phyloP scores from a whole-genome alignment of 2,113 vertebrate genomes.

The Dasyurus viverrinus region DNA sequence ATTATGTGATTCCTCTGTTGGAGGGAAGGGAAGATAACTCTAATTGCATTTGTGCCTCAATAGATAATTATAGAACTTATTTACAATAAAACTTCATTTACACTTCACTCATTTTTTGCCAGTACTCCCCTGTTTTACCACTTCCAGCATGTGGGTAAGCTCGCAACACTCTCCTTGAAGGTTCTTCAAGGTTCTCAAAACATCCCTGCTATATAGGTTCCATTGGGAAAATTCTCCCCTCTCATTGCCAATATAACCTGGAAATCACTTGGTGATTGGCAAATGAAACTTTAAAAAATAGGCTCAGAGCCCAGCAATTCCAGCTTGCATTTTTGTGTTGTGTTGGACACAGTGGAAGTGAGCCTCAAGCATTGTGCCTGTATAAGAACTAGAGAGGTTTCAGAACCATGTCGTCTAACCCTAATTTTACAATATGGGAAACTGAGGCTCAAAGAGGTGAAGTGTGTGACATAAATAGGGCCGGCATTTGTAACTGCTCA shows the following conservation, averaged over 20 bases:
- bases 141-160: not conserved
- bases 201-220: not conserved
- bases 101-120: not conserved
- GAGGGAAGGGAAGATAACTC: not conserved
- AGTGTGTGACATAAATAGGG: not conserved
- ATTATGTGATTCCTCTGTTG: not conserved
- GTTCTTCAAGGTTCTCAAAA: not conserved
- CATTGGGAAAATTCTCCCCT: not conserved
- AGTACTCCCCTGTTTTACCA: not conserved
- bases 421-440: conserved; percentile 25
- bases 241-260: not conserved
- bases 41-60: not conserved
- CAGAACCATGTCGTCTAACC: not conserved
- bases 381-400: not conserved
- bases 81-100: not conserved
- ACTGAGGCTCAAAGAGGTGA: conserved; percentile 4
- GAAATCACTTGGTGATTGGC: not conserved
- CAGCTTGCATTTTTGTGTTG: not conserved
- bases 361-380: not conserved
- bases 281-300: not conserved
- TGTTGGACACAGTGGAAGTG: not conserved
- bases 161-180: not conserved
- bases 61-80: not conserved
- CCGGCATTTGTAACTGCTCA: not conserved
- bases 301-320: not conserved